A percentile compares a stretch with the other conserved stretches of the same genome.
Conservation (phyloP, 2,888 invertebrate genomes). For the Nowickia ferox region DNA sequence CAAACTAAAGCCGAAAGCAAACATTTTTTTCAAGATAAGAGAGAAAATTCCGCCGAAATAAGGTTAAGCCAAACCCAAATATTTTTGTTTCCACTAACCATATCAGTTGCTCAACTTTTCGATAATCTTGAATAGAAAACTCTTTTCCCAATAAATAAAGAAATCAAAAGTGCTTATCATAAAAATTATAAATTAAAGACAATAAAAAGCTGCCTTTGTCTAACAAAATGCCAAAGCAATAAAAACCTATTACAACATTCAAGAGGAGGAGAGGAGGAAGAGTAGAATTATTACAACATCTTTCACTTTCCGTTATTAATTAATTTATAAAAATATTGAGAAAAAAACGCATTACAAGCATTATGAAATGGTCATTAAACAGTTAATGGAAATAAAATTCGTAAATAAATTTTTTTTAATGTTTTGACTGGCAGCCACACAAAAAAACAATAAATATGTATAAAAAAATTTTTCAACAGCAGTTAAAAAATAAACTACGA, state of each 20-base stretch:
- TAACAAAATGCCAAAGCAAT: background rate
- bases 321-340: constrained; percentile 17
- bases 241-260: background rate
- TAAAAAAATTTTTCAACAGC: background rate
- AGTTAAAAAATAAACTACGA: background rate
- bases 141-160: background rate
- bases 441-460: background rate
- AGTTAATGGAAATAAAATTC: constrained; percentile 4
- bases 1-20: background rate
- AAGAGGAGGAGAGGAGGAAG: background rate
- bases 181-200: constrained; percentile 9
- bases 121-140: background rate
- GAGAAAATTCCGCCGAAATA: background rate
- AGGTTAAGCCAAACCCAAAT: background rate
- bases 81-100: background rate
- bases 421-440: background rate
- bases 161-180: background rate
- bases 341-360: background rate
- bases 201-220: background rate
- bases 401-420: constrained; percentile 14
- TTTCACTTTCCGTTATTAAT: constrained; percentile 7
- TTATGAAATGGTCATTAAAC: constrained; percentile 31
- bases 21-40: background rate
- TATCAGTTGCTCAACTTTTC: background rate
- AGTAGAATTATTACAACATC: constrained; percentile 36